phyloP scores from a whole-genome alignment of 2,113 vertebrate species.

The Ptilonorhynchus violaceus region DNA sequence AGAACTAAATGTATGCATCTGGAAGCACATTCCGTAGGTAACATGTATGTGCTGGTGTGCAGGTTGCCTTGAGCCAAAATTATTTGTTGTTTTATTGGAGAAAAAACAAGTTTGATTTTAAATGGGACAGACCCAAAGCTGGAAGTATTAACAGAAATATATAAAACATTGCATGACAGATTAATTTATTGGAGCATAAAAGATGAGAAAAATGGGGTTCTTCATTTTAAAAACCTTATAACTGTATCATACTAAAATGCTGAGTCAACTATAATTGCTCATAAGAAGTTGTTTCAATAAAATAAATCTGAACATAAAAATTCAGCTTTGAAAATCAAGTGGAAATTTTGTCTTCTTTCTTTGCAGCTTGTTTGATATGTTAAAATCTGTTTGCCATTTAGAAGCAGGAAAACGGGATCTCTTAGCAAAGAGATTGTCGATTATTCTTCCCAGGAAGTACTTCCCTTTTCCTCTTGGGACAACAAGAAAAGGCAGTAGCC shows the following conservation, averaged over 20 bases:
- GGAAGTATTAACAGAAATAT: background rate
- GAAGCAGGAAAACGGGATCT: background rate
- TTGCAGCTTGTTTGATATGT: background rate
- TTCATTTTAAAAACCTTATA: background rate
- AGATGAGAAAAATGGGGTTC: background rate
- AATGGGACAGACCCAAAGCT: background rate
- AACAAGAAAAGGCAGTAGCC: background rate
- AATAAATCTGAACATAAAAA: background rate
- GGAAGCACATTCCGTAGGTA: background rate
- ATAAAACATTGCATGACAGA: background rate
- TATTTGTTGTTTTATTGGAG: background rate
- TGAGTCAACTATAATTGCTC: background rate
- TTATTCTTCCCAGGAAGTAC: background rate
- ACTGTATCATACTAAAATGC: background rate
- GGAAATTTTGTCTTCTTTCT: background rate
- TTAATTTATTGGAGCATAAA: background rate
- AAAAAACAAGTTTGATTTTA: background rate
- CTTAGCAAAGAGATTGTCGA: background rate
- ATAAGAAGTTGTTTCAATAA: background rate
- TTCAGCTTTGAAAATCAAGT: background rate
- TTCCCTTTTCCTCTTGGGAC: background rate
- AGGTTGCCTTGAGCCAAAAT: background rate
- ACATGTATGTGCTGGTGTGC: background rate
- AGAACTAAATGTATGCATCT: background rate
- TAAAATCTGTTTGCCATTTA: background rate